Conservation (phyloP, 2,113 vertebrate species). For the Plotosus lineatus region DNA sequence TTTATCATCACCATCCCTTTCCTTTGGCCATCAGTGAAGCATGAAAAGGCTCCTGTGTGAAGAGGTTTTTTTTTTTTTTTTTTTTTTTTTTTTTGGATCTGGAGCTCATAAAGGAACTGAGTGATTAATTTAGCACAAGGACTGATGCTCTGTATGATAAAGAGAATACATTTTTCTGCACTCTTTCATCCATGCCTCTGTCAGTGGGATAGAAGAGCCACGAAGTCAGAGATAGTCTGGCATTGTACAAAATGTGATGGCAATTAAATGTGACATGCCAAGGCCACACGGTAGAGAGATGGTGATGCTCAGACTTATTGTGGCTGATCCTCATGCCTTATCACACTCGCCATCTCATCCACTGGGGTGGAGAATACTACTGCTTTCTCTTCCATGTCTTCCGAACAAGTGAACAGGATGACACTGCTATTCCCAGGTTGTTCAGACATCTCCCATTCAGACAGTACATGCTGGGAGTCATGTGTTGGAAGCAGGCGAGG, state of each 20-base stretch:
- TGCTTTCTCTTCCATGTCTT: not conserved
- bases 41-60: slow-evolving; percentile 38
- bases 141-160: slow-evolving; percentile 58
- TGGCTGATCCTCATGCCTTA: not conserved
- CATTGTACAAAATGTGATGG: slow-evolving; percentile 41
- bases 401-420: not conserved
- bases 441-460: slow-evolving; percentile 8
- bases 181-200: slow-evolving; percentile 54
- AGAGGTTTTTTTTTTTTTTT: slow-evolving; percentile 24
- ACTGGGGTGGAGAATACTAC: not conserved
- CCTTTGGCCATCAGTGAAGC: slow-evolving; percentile 17
- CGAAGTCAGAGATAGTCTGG: slow-evolving; percentile 41
- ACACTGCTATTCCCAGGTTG: not conserved
- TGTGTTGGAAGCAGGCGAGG: not conserved
- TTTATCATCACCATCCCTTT: slow-evolving; percentile 32
- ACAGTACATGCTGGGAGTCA: not conserved
- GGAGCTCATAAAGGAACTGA: slow-evolving; percentile 51
- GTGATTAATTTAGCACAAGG: slow-evolving; percentile 61
- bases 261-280: slow-evolving; percentile 37
- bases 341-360: not conserved
- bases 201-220: slow-evolving; percentile 38
- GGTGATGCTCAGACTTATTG: slow-evolving; percentile 19
- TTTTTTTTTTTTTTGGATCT: slow-evolving; percentile 37
- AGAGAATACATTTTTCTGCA: slow-evolving; percentile 60
- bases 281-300: not conserved